Base-by-base conservation (phyloP, 2,797 vertebrate genomes). In the Liasis olivaceus region DNA sequence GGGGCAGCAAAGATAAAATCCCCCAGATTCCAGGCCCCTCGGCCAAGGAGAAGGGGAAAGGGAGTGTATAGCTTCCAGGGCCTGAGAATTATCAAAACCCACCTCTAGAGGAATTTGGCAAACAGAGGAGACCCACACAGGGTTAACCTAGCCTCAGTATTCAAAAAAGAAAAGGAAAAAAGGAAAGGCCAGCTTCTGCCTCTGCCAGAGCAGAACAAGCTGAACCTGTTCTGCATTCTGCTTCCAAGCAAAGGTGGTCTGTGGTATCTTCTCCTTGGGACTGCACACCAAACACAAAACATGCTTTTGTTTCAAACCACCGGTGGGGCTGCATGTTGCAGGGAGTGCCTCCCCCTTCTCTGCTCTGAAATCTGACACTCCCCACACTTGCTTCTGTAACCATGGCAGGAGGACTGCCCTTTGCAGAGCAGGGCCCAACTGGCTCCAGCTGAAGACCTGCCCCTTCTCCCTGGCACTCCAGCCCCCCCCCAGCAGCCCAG, bases 141-240 rank as follows among this genome's bases (percentile, higher is more conserved):
- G 47, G 92, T 93, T 81, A 87, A 89, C 42, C 22, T 8, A 31
- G 8, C 5, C 9, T 84, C 24, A 4, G 8, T 56, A 36, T 63
- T 20, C 62, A 91, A 85, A 56, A 14, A 77, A 47, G 5, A 12
- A 11, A 42, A 3, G 14, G 47, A 9, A 5, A 6, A 62, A 36
- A n/a, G 22, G 56, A 51, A 47, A 31, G 87, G 63, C 24, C 85
- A 59, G 28, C 36, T 36, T 36, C 36, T 36, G 1, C 17, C 11
- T 31, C 56, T 92, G 0, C 2, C 94, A 0, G 9, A 0, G 94
- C 86, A 95, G 91, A 97, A 96, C 96, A 92, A 95, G 96, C 91
- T 69, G 90, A 95, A 96, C 96, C 95, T 95, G 97, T 96, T 97
- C 92, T 92, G 94, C 95, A 91, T 94, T 90, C 91, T 91, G 0